Base-by-base conservation (phyloP, 2,113 vertebrate genomes). In the Mesembrinibis cayennensis region DNA sequence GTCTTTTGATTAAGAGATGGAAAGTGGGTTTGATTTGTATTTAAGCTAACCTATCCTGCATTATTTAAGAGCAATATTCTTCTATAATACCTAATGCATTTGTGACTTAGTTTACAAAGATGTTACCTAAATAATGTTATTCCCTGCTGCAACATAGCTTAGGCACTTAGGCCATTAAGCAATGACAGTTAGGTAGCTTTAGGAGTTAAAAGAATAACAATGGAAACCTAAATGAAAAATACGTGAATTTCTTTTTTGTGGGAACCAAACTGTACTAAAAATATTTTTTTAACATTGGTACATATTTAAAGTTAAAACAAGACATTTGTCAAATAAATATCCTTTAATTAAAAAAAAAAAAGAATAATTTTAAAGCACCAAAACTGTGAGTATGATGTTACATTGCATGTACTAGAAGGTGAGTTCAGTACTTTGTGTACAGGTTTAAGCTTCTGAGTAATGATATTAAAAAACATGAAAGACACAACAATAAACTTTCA, bases 401-500 rank as follows among this genome's bases (percentile, higher is more conserved):
- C 95, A 97, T 69, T 56, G 92, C 97, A 97, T 97, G 97, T 98
- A 97, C 94, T 98, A 89, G 97, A 97, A 96, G 71, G 95, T 98
- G 96, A 97, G 91, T 96, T 96, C 93, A 97, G 87, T 96, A 93
- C 92, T 97, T 98, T 91, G 89, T 98, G 97, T 96, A 97, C 95
- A 98, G 94, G 97, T 95, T 98, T 98, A 98, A 95, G 97, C 97
- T 98, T 97, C 97, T 91, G 97, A 97, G 96, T 95, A 95, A 89
- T 94, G 91, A 92, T 94, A 97, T 82, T 97, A 97, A 96, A 96
- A 98, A 87, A 90, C 92, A 98, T 93, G 95, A 97, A 98, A 92
- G 97, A 98, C 59, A 98, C 98, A 98, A 98, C 98, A 96, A 70
- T 90, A 98, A 90, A 97, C 98, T 98, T 98, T 98, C 96, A 96